Evolutionary conservation across 2,888 invertebrate species (phyloP).

Genomic region (Conistra vaccinii): DNA sequence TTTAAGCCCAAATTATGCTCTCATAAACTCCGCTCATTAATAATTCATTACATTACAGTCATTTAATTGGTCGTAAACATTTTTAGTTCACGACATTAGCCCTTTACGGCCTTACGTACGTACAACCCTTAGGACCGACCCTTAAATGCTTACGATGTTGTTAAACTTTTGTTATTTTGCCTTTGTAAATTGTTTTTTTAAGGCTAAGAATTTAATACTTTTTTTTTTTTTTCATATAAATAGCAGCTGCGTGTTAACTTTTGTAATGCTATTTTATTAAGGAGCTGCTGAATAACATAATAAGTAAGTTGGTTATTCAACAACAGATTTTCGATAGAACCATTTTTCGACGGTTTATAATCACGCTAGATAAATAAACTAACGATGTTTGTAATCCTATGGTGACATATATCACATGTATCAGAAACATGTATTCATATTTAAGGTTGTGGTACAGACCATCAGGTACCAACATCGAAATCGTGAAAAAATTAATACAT

Average conservation of each 20-base stretch:
- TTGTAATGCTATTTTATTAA: neutral
- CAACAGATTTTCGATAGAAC: neutral
- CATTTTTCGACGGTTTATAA: no score
- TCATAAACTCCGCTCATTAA: constrained; percentile 48
- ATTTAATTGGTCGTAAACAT: constrained; percentile 59
- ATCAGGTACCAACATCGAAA: no score
- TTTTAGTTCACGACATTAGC: constrained; percentile 55
- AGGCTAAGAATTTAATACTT: neutral
- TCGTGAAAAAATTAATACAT: no score
- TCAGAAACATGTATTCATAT: no score
- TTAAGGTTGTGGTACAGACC: no score
- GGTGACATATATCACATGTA: no score
- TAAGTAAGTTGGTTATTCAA: neutral
- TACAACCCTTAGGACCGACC: constrained; percentile 28
- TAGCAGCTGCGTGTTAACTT: neutral
- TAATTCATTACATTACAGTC: constrained; percentile 50
- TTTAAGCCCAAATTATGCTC: constrained; percentile 33
- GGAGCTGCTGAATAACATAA: neutral
- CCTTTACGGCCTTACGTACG: constrained; percentile 42
- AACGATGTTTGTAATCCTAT: no score
- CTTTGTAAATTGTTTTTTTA: neutral
- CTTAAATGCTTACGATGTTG: constrained; percentile 46
- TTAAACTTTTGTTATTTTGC: constrained; percentile 35
- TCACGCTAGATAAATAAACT: no score
- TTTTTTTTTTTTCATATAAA: neutral